These are phyloP conservation scores for Drosophila persimilis DNA, from an alignment of 1,140 invertebrate genomes.

Conservation along the genomic window DNA sequence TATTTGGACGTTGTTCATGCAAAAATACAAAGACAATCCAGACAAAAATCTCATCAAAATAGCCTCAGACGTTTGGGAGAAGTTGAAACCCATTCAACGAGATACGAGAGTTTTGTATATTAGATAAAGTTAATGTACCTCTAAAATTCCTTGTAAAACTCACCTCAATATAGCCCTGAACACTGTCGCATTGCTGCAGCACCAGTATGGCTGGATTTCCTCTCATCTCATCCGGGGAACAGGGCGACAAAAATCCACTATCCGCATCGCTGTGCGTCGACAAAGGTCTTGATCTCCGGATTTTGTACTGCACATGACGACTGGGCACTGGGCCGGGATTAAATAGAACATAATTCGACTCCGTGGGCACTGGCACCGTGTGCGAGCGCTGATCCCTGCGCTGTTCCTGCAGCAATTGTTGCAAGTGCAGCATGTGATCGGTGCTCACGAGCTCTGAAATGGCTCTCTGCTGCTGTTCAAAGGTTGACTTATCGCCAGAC, in stretches of 20 bases:
- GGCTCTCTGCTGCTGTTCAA: constrained; percentile 49
- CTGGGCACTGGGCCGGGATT: constrained; percentile 81
- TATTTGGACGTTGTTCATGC: too few species aligned
- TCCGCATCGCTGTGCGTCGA: constrained; percentile 82
- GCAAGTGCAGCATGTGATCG: constrained; percentile 77
- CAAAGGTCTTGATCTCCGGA: constrained; percentile 70
- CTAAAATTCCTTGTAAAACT: constrained; percentile 28
- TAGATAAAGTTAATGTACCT: too few species aligned
- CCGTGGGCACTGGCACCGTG: constrained; percentile 78
- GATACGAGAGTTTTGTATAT: too few species aligned
- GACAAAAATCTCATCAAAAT: too few species aligned
- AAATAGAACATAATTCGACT: constrained; percentile 81
- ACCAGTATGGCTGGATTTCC: constrained; percentile 78
- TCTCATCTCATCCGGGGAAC: constrained; percentile 76
- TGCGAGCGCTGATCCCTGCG: constrained; percentile 63
- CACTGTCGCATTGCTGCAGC: constrained; percentile 81
- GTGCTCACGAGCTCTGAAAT: constrained; percentile 69
- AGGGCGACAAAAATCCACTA: constrained; percentile 81
- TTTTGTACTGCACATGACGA: constrained; percentile 81
- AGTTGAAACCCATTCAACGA: too few species aligned
- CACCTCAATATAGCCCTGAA: constrained; percentile 82
- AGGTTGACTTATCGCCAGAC: constrained; percentile 6
- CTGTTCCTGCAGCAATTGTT: constrained; percentile 60
- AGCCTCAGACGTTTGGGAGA: too few species aligned
- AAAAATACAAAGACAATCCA: too few species aligned